phyloP scores from a whole-genome alignment of 2,888 invertebrate species.

The Ethmia dodecea region DNA sequence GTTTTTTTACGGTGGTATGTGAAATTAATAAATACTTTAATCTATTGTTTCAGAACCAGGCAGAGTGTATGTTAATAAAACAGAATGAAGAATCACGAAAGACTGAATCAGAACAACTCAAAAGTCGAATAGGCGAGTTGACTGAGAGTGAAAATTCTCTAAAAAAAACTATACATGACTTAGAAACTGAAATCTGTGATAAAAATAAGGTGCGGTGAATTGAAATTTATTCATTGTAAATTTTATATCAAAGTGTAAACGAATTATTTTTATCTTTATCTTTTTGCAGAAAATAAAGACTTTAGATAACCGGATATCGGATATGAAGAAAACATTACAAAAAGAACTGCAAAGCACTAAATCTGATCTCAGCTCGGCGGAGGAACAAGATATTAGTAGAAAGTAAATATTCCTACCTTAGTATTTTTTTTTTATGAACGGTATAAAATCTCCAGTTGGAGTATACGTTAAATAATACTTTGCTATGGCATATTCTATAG shows the following conservation, averaged over 20 bases:
- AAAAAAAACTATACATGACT: conserved; percentile 62
- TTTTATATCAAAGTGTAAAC: too few relatives aligned
- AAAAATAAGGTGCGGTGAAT: conserved; percentile 74
- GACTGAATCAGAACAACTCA: conserved; percentile 52
- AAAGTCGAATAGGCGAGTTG: conserved; percentile 55
- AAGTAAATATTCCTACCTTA: conserved; percentile 54
- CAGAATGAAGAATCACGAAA: conserved; percentile 50
- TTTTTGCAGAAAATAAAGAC: conserved; percentile 90
- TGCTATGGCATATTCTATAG: too few relatives aligned
- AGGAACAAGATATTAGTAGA: conserved; percentile 80
- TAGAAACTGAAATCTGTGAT: conserved; percentile 78
- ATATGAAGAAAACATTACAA: conserved; percentile 95
- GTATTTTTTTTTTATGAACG: too few relatives aligned
- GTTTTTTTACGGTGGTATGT: too few relatives aligned
- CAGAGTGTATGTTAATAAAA: conserved; percentile 67
- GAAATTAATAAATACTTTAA: too few relatives aligned
- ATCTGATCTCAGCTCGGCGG: conserved; percentile 76
- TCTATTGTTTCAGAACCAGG: conserved; percentile 62
- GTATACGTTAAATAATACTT: too few relatives aligned
- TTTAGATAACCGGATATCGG: conserved; percentile 90
- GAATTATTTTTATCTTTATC: background rate
- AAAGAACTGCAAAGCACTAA: conserved; percentile 86
- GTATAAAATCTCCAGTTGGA: too few relatives aligned
- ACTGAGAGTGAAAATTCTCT: conserved; percentile 63
- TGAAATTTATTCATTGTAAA: background rate